A percentile compares a stretch with the other conserved stretches of the same genome.
Evolutionary conservation across 1,140 invertebrate species (phyloP).

Genomic region (Penaeus chinensis): DNA sequence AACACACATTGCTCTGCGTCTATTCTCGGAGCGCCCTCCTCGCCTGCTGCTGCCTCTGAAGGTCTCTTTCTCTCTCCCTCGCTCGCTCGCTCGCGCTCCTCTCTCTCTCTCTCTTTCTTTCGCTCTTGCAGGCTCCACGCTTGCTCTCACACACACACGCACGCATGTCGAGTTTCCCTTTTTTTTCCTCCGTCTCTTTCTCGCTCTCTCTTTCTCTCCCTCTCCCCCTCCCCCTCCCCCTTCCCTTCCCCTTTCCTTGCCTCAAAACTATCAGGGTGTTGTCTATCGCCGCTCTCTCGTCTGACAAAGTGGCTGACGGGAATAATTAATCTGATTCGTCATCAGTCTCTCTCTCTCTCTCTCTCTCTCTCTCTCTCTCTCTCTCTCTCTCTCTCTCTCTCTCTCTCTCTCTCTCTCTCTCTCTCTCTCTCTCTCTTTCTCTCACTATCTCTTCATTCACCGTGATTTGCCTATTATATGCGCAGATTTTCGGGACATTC

Average conservation of each 20-base stretch:
- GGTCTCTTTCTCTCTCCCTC: background rate
- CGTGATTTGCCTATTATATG: background rate
- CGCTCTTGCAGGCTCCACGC: background rate
- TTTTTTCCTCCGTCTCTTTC: slow-evolving; percentile 18
- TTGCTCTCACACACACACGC: slow-evolving; percentile 8
- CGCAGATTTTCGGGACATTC: no score
- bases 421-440: background rate
- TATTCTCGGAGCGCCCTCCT: slow-evolving; percentile 22
- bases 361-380: slow-evolving; percentile 6
- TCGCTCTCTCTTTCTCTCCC: background rate
- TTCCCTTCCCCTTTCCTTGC: background rate
- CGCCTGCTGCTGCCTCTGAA: background rate
- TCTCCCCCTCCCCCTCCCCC: background rate
- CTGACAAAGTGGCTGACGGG: no score
- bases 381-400: slow-evolving; percentile 24
- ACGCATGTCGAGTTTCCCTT: slow-evolving; percentile 1
- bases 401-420: slow-evolving; percentile 18
- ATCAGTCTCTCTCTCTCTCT: slow-evolving; percentile 18
- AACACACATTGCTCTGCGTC: background rate
- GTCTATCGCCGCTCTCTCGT: no score
- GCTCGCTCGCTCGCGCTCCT: background rate
- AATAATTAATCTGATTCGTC: background rate
- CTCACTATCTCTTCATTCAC: background rate
- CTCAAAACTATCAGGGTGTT: background rate
- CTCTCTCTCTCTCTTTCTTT: background rate